Evolutionary conservation across 2,888 invertebrate genomes (phyloP).

Genomic region (Platycnemis pennipes): DNA sequence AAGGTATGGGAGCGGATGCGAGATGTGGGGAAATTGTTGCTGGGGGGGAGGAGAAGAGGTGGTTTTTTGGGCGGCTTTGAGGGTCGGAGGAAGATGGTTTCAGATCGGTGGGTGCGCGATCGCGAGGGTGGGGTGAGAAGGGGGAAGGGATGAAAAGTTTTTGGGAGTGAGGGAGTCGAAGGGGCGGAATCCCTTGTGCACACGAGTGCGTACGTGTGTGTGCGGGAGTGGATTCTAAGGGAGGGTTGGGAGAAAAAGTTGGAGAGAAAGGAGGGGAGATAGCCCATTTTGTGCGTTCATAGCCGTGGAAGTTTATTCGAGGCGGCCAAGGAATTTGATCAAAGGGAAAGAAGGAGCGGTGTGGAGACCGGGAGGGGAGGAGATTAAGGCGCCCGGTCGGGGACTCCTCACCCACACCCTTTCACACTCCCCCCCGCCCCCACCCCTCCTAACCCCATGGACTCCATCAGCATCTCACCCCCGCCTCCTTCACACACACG

Average conservation of each 20-base stretch:
- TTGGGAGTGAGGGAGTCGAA: too few species aligned
- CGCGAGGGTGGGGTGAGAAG: too few species aligned
- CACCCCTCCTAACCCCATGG: background rate
- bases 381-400: slow-evolving; percentile 63
- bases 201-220: background rate
- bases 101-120: too few species aligned
- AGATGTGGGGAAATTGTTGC: too few species aligned
- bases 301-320: slow-evolving; percentile 63
- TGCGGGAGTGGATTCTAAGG: background rate
- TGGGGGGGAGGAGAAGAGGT: too few species aligned
- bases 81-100: too few species aligned
- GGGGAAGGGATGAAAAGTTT: too few species aligned
- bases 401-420: background rate
- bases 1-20: too few species aligned
- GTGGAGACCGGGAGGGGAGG: slow-evolving; percentile 9
- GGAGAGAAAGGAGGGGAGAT: background rate
- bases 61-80: too few species aligned
- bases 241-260: background rate
- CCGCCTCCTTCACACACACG: background rate
- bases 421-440: background rate
- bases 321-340: slow-evolving; percentile 66
- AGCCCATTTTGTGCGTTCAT: slow-evolving; percentile 55
- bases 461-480: too few species aligned
- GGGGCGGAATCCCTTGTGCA: background rate
- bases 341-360: slow-evolving; percentile 47